Base-by-base conservation (phyloP, 2,888 invertebrate genomes). In the Cistogaster globosa region DNA sequence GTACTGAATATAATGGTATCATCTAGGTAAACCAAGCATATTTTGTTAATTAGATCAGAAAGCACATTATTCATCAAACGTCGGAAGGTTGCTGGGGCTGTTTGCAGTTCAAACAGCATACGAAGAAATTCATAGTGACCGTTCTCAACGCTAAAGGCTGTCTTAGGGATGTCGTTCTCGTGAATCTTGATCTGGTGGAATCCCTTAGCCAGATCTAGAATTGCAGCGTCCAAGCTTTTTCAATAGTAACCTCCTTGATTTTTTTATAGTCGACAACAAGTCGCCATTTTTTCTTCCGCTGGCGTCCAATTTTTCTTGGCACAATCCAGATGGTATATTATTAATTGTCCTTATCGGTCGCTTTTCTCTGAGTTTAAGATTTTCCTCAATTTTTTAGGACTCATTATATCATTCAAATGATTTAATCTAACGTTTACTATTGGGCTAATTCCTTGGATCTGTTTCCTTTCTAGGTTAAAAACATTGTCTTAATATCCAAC, bases 21-120 rank as follows among this genome's bases (percentile, higher is more conserved):
- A 74, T 90, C 89, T 26, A 4, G 1, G 26, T 89, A 90, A 0
- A 88, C 88, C 7, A 38, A 7, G 16, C 71, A 79, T 20, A 63
- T 65, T 57, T 71, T 71, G 74, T 58, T n/a, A 62, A 80, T 58
- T n/a, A 62, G 83, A 18, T 84, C 84, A 12, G 36, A 65, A 7
- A 92, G 72, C 6, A 89, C 86, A 58, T 87, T 86, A 80, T 90
- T 88, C 87, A 91, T 91, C 11, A 88, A 57, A 1, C 91, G 18
- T 80, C 90, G 90, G 78, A 92, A 92, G 0, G 90, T 90, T 38
- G 38, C 38, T 11, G 38, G 38, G 11, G 38, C 38, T 38, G 38
- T 38, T 38, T 38, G 2, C 38, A 45, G 63, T 5, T 20, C 7
- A 91, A 90, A 89, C 0, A 88, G 89, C 89, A 92, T 89, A 6